Conservation (phyloP, 1,140 invertebrate species). For the Zaprionus africanus region DNA sequence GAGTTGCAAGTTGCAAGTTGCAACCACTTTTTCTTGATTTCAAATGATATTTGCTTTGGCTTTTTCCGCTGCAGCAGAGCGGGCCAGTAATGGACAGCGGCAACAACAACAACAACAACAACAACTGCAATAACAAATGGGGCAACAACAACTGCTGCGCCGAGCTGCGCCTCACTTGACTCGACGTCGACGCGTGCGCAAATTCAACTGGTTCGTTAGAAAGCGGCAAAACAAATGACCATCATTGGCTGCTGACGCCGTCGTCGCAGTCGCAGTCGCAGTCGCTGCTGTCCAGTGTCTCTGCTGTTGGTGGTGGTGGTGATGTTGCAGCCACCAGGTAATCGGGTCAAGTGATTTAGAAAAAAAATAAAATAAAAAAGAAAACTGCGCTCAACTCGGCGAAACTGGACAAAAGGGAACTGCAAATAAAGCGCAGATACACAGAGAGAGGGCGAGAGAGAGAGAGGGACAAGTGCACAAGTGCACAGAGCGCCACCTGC, state of each 20-base stretch:
- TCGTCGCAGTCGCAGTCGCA: neutral
- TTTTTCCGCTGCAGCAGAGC: constrained; percentile 12
- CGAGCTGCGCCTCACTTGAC: constrained; percentile 22
- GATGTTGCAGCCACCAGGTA: constrained; percentile 70
- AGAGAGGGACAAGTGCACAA: constrained; percentile 46
- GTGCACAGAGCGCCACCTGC: constrained; percentile 62
- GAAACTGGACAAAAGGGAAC: constrained; percentile 38
- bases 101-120: constrained; percentile 9
- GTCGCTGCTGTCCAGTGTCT: constrained; percentile 1
- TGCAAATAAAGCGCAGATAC: constrained; percentile 26
- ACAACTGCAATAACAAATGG: constrained; percentile 25
- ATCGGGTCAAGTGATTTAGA: constrained; percentile 81
- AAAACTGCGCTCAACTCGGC: constrained; percentile 51
- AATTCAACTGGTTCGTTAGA: constrained; percentile 81
- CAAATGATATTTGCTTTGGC: constrained; percentile 6
- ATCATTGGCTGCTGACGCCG: constrained; percentile 42
- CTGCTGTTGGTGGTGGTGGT: constrained; percentile 15
- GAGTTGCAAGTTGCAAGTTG: constrained; percentile 8
- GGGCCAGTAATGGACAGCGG: neutral
- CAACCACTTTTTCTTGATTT: constrained; percentile 41
- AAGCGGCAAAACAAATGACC: constrained; percentile 81
- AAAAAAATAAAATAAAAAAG: constrained; percentile 58
- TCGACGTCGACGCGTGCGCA: constrained; percentile 68
- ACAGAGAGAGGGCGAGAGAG: neutral
- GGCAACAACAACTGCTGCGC: constrained; percentile 35